Evolutionary conservation across 2,888 invertebrate genomes (phyloP), one percentile per base, ranked within the genome.

Genomic region (Phyto melanocephala): DNA sequence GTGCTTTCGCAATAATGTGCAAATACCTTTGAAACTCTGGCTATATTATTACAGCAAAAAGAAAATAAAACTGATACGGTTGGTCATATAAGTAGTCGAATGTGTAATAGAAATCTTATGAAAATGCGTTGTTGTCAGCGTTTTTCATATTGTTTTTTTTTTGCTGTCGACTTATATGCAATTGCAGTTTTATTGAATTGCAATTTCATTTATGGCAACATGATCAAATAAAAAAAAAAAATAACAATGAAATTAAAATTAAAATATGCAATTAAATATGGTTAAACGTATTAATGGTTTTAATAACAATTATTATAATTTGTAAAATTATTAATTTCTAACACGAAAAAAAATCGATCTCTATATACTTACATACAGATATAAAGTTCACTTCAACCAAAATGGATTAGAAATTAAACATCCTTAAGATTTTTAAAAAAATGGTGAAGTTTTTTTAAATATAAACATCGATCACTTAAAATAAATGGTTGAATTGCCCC

Each of bases 121-220:
- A 22, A 62, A 80, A 80, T 80, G 75, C 67, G 37, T 74, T 68
- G 52, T 37, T 52, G 56, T 24, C 63, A 45, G 42, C 10, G 28
- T 37, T 68, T 22, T 50, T 65, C 24, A 6, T 28, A 24, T 45
- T 50, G 37, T 58, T 50, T 47, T 75, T n/a, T 56, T 54, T 35
- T 54, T 35, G 72, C 58, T 45, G 28, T 33, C 52, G 37, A 40
- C 22, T 65, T 24, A 45, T 63, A 42, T 76, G 71, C 54, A 67
- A 47, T 67, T 77, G 60, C 67, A 67, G 54, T 60, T 28, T 76
- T 24, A 60, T 52, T 35, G 5, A 45, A 35, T 56, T 79, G 28
- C 54, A 50, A 28, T 71, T 76, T 68, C 71, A 68, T 80, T 68
- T 77, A 77, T 68, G 81, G 77, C 54, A 81, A 77, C 81, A 47